phyloP scores from a whole-genome alignment of 2,113 vertebrate species.

The Spea multiplicata region DNA sequence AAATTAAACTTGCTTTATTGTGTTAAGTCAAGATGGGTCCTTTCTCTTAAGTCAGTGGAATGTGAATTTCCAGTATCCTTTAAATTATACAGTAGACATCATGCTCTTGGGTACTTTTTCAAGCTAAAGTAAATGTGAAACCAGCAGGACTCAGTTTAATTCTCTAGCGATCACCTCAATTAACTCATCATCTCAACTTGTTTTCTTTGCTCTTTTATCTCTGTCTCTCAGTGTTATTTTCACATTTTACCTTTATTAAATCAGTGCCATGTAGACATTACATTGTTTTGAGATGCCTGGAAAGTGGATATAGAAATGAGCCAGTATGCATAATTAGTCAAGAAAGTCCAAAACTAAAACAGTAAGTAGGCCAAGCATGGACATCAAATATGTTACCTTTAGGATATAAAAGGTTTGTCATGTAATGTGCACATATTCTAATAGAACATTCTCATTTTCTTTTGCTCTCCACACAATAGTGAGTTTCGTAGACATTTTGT shows the following conservation, averaged over 20 bases:
- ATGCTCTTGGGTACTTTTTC: neutral
- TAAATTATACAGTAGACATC: constrained; percentile 11
- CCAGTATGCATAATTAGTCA: neutral
- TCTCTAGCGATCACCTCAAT: neutral
- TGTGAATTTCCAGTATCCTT: neutral
- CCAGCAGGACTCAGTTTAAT: neutral
- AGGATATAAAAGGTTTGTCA: no score
- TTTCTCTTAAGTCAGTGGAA: neutral
- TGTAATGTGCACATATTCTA: no score
- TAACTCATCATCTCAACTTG: neutral
- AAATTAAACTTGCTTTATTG: no score
- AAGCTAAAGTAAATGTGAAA: neutral
- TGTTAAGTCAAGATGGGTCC: no score
- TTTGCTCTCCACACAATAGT: no score
- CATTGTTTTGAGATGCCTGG: neutral
- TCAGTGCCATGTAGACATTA: neutral
- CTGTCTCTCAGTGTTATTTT: neutral
- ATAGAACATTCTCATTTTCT: no score
- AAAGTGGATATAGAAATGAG: neutral
- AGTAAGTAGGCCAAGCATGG: neutral
- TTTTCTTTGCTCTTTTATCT: neutral
- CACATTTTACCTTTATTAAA: neutral
- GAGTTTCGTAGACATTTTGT: no score
- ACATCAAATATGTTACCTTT: neutral
- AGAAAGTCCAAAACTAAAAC: neutral